These are phyloP conservation scores for Plemyria rubiginata DNA, from an alignment of 2,888 invertebrate species.

Conservation along the genomic window DNA sequence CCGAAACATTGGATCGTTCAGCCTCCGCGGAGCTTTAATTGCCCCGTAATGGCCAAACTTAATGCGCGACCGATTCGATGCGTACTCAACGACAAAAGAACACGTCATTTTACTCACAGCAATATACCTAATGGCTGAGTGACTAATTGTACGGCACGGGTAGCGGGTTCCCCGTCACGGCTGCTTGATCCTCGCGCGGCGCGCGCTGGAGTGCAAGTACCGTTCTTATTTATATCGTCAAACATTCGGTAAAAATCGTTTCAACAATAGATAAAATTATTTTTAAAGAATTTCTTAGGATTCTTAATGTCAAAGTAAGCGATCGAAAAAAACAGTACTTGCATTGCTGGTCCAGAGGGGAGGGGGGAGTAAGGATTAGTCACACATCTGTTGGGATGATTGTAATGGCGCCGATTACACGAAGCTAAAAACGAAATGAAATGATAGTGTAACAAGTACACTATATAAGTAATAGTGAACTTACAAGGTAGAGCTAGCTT, in stretches of 20 bases:
- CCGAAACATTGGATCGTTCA: constrained; percentile 10
- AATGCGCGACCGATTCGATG: constrained; percentile 12
- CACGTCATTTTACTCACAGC: constrained; percentile 4
- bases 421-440: neutral
- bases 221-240: too few relatives aligned
- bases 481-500: too few relatives aligned
- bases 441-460: neutral
- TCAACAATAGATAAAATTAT: too few relatives aligned
- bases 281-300: too few relatives aligned
- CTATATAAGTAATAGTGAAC: too few relatives aligned
- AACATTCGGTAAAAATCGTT: too few relatives aligned
- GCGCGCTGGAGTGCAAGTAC: too few relatives aligned
- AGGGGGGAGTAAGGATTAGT: neutral
- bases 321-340: too few relatives aligned
- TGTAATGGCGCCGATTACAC: neutral
- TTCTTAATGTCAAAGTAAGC: too few relatives aligned
- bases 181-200: neutral
- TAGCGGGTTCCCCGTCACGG: neutral
- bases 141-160: neutral
- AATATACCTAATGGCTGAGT: constrained; percentile 5
- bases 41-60: constrained; percentile 16
- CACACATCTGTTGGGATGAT: constrained; percentile 5
- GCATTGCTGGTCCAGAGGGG: neutral
- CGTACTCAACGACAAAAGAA: constrained; percentile 14
- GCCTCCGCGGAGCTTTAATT: constrained; percentile 7